phyloP scores from a whole-genome alignment of 2,888 invertebrate genomes.

The Coecobrya sp. region DNA sequence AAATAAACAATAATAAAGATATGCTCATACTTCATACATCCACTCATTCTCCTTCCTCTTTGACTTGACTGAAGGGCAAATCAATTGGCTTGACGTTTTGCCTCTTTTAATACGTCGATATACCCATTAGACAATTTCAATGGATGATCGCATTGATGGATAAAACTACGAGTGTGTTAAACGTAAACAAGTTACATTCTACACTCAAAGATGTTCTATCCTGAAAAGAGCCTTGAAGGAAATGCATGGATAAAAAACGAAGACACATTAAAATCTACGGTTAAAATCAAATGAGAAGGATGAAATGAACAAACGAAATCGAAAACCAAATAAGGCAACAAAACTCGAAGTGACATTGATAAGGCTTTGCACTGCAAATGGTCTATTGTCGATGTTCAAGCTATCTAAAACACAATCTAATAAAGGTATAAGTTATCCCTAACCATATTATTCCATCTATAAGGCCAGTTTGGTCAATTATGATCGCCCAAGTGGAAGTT shows the following conservation, averaged over 20 bases:
- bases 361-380: slow-evolving; percentile 25
- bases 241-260: not conserved
- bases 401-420: slow-evolving; percentile 30
- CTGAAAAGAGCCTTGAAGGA: not conserved
- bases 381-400: not conserved
- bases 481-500: not conserved
- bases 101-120: slow-evolving; percentile 62
- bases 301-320: slow-evolving; percentile 37
- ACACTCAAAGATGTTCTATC: no score
- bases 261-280: not conserved
- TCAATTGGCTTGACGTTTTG: slow-evolving; percentile 70
- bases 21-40: slow-evolving; percentile 28
- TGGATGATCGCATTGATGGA: slow-evolving; percentile 16
- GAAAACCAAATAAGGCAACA: slow-evolving; percentile 59
- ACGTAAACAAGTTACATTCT: not conserved
- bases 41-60: slow-evolving; percentile 3
- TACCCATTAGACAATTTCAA: slow-evolving; percentile 68
- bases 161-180: not conserved
- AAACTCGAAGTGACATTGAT: slow-evolving; percentile 43
- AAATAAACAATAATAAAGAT: slow-evolving; percentile 36
- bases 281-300: not conserved
- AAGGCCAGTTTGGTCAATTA: not conserved
- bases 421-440: not conserved
- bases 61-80: slow-evolving; percentile 64
- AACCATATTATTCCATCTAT: not conserved